Base-by-base conservation (phyloP, 2,797 vertebrate species). In the Meriones psammophilus region DNA sequence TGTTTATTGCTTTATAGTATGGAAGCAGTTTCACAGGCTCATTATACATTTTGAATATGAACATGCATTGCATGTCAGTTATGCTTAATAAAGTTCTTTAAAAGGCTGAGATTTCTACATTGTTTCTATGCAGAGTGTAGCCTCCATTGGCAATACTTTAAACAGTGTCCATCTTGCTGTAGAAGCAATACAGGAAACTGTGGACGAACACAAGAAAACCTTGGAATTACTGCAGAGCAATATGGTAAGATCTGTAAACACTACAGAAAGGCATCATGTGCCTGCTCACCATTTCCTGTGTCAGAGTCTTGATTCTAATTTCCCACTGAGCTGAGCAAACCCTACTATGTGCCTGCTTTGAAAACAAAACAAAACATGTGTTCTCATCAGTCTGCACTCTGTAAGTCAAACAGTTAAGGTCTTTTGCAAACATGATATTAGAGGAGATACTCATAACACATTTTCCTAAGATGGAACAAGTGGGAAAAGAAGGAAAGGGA, bases 121-220 rank as follows among this genome's bases (percentile, higher is more conserved):
- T 96, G 18, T 95, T 92, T 97, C 28, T 92, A 93, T 99, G 60
- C 97, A 99, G 99, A 99, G 99, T 85, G 99, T 99, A 54, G 99
- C 99, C 8, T 99, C 99, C 58, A 99, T 99, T 95, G 99, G 99
- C 60, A 99, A 99, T 98, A 99, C 99, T 1, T 98, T 99, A 96
- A 99, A 99, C 87, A 99, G 99, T 39, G 99, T 99, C 90, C 99
- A 99, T 95, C 99, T 99, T 58, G 99, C 99, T 94, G 99, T 99
- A 96, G 99, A 99, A 97, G 99, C 99, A 3, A 98, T 99, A 95
- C 99, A 99, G 98, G 97, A 99, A 69, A 98, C 98, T 64, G 97
- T 99, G 46, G 99, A 99, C 91, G 99, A 98, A 86, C 98, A 99
- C 98, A 99, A 98, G 98, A 99, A 99, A 98, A 98, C 98, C 74